phyloP scores from a whole-genome alignment of 2,113 vertebrate genomes.

The Lates calcarifer region DNA sequence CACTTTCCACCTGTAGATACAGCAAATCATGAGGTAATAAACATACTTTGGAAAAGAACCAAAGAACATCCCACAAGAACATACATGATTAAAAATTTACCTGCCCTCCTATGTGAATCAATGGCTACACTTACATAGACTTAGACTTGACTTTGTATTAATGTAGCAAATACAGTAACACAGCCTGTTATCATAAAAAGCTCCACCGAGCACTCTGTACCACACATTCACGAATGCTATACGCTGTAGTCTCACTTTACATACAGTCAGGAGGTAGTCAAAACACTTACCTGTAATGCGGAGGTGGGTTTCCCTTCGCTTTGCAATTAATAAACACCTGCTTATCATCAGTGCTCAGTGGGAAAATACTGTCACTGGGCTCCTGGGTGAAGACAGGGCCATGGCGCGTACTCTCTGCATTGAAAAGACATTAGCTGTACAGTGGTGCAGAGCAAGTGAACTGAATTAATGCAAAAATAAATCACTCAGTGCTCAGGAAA shows the following conservation, averaged over 20 bases:
- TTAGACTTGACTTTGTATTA: too few relatives aligned
- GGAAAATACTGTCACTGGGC: constrained; percentile 88
- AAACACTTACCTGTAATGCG: constrained; percentile 85
- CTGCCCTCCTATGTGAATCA: not conserved
- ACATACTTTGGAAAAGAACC: not conserved
- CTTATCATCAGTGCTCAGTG: constrained; percentile 83
- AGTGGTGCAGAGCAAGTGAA: constrained; percentile 31
- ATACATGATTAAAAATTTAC: not conserved
- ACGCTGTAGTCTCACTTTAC: not conserved
- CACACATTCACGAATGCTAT: not conserved
- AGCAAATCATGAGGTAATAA: constrained; percentile 11
- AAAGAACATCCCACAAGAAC: not conserved
- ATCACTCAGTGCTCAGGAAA: constrained; percentile 46
- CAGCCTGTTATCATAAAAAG: not conserved
- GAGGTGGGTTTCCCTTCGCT: constrained; percentile 88
- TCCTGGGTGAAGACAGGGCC: constrained; percentile 91
- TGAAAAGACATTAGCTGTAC: constrained; percentile 20
- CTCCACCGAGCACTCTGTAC: not conserved
- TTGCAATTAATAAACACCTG: constrained; percentile 90
- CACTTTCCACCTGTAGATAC: constrained; percentile 89
- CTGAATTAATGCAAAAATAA: constrained; percentile 53
- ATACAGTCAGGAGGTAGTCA: constrained; percentile 5
- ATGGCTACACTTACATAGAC: not conserved
- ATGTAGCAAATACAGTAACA: not conserved
- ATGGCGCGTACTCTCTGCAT: constrained; percentile 84